Percentiles rank a stretch among this genome's conserved stretches.
phyloP scores from a whole-genome alignment of 37 sponge, comb jelly and placozoan species.

The Ianthella basta region DNA sequence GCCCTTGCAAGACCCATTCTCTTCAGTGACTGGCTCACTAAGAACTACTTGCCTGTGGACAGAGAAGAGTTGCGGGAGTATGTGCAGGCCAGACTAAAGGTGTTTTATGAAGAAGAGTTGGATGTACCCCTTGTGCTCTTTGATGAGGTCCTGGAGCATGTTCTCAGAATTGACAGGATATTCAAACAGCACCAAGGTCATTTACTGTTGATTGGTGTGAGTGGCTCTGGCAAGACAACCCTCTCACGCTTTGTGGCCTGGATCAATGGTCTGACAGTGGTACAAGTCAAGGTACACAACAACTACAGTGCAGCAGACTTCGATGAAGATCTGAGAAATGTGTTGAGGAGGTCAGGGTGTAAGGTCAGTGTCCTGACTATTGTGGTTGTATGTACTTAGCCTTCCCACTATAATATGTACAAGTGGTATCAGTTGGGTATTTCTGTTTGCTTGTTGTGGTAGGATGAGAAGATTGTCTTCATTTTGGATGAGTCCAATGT shows the following conservation, averaged over 20 bases:
- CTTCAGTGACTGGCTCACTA: conserved; percentile 95
- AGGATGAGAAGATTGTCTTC: conserved; percentile 95
- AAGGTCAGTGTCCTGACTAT: conserved; percentile 11
- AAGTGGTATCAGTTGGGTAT: neutral
- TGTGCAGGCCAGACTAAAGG: conserved; percentile 94
- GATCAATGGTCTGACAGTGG: conserved; percentile 96
- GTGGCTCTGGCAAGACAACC: conserved; percentile 98
- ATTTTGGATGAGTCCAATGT: conserved; percentile 96
- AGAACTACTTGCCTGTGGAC: conserved; percentile 93
- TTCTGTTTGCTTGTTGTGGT: neutral
- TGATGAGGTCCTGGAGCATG: conserved; percentile 97
- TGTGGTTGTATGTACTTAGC: neutral
- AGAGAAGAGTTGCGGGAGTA: conserved; percentile 93
- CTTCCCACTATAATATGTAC: neutral
- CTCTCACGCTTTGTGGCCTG: conserved; percentile 97
- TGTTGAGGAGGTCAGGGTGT: conserved; percentile 89
- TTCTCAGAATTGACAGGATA: conserved; percentile 96
- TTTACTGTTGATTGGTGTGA: conserved; percentile 93
- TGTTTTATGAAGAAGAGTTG: conserved; percentile 98
- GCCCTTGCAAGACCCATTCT: conserved; percentile 92
- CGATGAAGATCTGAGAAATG: conserved; percentile 94
- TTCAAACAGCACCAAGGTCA: conserved; percentile 97
- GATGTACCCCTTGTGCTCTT: conserved; percentile 96
- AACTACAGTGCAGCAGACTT: conserved; percentile 93
- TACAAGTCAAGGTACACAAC: conserved; percentile 96